Evolutionary conservation across 2,888 invertebrate genomes (phyloP).

Genomic region (Stenotaenia linearis): DNA sequence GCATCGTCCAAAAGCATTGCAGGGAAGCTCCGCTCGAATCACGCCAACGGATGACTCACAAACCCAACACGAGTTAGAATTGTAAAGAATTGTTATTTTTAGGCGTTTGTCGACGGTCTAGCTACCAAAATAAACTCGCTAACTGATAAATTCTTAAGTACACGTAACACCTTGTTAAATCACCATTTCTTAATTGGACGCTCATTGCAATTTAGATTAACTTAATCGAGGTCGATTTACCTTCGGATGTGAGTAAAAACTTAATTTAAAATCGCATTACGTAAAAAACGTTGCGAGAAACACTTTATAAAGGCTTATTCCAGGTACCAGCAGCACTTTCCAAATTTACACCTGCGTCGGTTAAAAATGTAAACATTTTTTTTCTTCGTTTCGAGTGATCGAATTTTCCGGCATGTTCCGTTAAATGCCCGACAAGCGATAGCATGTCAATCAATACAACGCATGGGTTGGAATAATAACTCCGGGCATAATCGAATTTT

Average conservation of each 20-base stretch:
- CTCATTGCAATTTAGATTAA: background rate
- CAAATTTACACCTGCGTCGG: background rate
- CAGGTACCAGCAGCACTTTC: background rate
- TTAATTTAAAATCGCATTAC: background rate
- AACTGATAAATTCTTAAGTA: slow-evolving; percentile 5
- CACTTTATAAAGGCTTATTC: background rate
- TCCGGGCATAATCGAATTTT: no score
- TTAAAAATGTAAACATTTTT: background rate
- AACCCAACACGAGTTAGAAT: background rate
- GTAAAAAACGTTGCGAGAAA: background rate
- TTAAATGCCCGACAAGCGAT: background rate
- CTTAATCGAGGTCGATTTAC: background rate
- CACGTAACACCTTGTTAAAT: slow-evolving; percentile 12
- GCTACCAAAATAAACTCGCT: background rate
- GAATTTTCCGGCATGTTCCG: background rate
- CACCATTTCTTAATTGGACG: background rate
- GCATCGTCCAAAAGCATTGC: background rate
- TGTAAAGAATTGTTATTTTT: slow-evolving; percentile 3
- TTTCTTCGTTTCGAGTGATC: background rate
- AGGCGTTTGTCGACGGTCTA: slow-evolving; percentile 1
- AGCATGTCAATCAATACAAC: background rate
- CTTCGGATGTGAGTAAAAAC: background rate
- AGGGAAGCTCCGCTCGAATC: background rate
- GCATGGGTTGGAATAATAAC: background rate
- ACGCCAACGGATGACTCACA: background rate